Conservation (phyloP, 2,113 vertebrate species). For the Xyrauchen texanus region DNA sequence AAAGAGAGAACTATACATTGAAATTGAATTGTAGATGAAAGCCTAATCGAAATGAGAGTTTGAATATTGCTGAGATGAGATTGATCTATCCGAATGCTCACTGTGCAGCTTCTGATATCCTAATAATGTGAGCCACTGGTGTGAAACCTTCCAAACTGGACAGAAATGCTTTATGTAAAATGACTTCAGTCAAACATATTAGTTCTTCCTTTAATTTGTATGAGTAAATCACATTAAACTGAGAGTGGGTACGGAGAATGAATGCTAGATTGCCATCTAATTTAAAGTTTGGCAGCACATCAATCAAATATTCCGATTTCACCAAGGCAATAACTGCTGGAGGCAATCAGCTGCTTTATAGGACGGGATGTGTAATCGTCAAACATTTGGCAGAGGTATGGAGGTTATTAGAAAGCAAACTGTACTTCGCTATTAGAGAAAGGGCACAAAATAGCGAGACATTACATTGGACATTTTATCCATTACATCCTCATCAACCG, state of each 20-base stretch:
- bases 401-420: neutral
- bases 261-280: constrained; percentile 19
- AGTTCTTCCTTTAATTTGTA: constrained; percentile 25
- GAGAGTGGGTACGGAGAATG: neutral
- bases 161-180: neutral
- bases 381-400: constrained; percentile 8
- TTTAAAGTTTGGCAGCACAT: constrained; percentile 40
- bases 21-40: neutral
- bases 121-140: constrained; percentile 38
- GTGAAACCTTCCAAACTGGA: constrained; percentile 13
- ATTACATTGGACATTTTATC: constrained; percentile 13
- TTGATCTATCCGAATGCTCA: neutral
- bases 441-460: constrained; percentile 2
- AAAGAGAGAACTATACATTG: neutral
- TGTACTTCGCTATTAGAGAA: constrained; percentile 12
- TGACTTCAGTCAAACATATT: constrained; percentile 19
- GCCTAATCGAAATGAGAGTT: constrained; percentile 15
- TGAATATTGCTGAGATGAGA: constrained; percentile 17
- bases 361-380: neutral
- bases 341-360: constrained; percentile 27
- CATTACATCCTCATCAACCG: constrained; percentile 6
- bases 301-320: constrained; percentile 25
- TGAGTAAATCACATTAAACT: constrained; percentile 44
- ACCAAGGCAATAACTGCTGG: constrained; percentile 19
- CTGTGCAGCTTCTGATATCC: neutral